A percentile compares a stretch with the other conserved stretches of the same genome.
phyloP scores from a whole-genome alignment of 1,140 invertebrate species.

The Eueides isabella region DNA sequence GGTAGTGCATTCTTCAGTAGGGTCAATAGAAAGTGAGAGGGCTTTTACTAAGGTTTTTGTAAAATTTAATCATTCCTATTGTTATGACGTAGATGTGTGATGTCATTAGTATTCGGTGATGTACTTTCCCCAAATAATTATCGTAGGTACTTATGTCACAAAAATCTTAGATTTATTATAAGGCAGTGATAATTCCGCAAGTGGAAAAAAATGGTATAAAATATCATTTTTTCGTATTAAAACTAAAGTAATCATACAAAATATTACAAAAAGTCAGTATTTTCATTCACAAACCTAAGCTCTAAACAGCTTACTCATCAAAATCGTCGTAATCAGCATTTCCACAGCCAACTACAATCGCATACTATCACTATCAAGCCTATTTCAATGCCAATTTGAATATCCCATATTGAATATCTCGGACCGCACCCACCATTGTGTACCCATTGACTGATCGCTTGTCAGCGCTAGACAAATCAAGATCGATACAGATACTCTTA shows the following conservation, averaged over 20 bases:
- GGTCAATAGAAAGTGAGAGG: slow-evolving; percentile 61
- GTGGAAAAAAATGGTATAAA: too few relatives aligned
- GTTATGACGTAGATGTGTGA: neutral
- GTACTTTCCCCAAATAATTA: neutral
- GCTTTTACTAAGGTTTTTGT: slow-evolving; percentile 28
- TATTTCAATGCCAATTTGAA: slow-evolving; percentile 68
- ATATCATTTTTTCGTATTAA: too few relatives aligned
- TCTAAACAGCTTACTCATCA: slow-evolving; percentile 2
- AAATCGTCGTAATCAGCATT: neutral
- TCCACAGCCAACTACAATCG: slow-evolving; percentile 22
- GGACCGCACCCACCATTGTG: slow-evolving; percentile 67
- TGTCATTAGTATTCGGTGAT: neutral
- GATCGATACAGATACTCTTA: slow-evolving; percentile 76
- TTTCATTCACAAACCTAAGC: too few relatives aligned
- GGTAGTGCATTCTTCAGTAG: slow-evolving; percentile 51
- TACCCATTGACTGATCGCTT: slow-evolving; percentile 70
- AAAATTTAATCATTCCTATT: slow-evolving; percentile 12
- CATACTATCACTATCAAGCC: slow-evolving; percentile 31
- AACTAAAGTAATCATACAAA: too few relatives aligned
- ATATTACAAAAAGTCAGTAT: too few relatives aligned
- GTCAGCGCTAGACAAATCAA: slow-evolving; percentile 76
- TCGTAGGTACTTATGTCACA: neutral
- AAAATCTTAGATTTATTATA: too few relatives aligned
- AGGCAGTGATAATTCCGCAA: too few relatives aligned
- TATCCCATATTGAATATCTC: slow-evolving; percentile 62